These are phyloP conservation scores for Agrochola litura DNA, from an alignment of 2,888 invertebrate species.

Conservation along the genomic window DNA sequence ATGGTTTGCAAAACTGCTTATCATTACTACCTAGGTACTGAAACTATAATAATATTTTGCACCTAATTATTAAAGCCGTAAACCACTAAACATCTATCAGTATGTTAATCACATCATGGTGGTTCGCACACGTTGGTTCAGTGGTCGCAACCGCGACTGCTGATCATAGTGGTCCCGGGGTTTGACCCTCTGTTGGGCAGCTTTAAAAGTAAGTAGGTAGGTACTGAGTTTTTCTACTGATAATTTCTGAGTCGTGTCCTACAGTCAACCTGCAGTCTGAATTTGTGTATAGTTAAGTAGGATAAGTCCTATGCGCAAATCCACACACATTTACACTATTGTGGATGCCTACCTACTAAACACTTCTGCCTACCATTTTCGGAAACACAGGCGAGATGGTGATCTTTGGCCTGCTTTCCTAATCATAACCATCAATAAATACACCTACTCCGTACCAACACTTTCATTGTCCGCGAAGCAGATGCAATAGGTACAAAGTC, in stretches of 20 bases:
- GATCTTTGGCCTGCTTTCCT: neutral
- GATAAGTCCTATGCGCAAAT: no score
- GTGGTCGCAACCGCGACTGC: neutral
- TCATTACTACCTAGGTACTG: no score
- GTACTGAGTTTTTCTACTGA: neutral
- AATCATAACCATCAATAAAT: neutral
- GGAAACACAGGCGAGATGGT: neutral
- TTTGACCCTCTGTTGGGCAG: neutral
- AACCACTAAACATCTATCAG: no score
- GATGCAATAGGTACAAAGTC: neutral
- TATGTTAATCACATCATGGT: no score
- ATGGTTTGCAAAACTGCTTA: no score
- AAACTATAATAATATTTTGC: no score
- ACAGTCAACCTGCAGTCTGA: neutral
- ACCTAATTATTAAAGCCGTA: no score
- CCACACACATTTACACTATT: neutral
- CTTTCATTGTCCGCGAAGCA: neutral
- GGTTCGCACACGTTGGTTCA: neutral
- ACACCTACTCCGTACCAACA: neutral
- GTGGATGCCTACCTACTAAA: neutral
- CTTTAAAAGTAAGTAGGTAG: neutral
- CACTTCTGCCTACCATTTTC: neutral
- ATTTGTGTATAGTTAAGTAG: neutral
- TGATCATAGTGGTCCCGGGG: neutral
- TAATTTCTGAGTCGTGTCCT: neutral